Evolutionary conservation across 2,888 invertebrate genomes (phyloP).

Genomic region (Torymus auratus): DNA sequence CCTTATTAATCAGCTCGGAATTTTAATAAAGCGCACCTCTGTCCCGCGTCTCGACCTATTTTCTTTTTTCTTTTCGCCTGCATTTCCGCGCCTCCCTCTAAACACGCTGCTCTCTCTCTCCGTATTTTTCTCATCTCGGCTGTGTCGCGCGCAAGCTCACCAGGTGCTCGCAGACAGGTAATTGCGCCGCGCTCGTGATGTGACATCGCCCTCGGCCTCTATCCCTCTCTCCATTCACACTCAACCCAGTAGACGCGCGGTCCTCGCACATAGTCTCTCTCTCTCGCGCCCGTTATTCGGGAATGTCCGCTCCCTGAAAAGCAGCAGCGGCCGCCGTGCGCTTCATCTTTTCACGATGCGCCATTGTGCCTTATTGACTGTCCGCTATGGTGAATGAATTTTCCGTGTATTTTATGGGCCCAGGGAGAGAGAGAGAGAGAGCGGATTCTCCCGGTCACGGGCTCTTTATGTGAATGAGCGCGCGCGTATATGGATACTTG

Average conservation of each 20-base stretch:
- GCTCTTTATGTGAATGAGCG: background rate
- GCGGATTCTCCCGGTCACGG: too few species aligned
- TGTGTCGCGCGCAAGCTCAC: too few species aligned
- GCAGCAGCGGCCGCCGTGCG: background rate
- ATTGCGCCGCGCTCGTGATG: slow-evolving; percentile 33
- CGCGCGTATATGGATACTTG: background rate
- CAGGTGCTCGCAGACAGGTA: slow-evolving; percentile 34
- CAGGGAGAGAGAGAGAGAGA: too few species aligned
- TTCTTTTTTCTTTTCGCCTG: too few species aligned
- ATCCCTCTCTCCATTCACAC: background rate
- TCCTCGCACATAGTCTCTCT: too few species aligned
- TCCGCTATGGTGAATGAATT: slow-evolving; percentile 41
- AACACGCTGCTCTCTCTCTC: background rate
- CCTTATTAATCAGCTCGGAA: slow-evolving; percentile 10
- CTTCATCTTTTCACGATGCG: slow-evolving; percentile 16
- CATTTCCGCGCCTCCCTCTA: background rate
- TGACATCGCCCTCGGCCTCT: background rate
- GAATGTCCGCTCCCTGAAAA: too few species aligned
- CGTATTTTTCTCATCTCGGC: slow-evolving; percentile 39
- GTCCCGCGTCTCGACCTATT: too few species aligned
- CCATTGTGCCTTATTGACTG: slow-evolving; percentile 56
- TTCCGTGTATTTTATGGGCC: slow-evolving; percentile 38
- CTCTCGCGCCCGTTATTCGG: too few species aligned
- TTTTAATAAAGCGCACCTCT: slow-evolving; percentile 13
- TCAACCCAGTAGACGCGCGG: slow-evolving; percentile 3